Evolutionary conservation across 2,797 vertebrate species (phyloP), one percentile per base, ranked within the genome.

Genomic region (Malacoctenus gilli): DNA sequence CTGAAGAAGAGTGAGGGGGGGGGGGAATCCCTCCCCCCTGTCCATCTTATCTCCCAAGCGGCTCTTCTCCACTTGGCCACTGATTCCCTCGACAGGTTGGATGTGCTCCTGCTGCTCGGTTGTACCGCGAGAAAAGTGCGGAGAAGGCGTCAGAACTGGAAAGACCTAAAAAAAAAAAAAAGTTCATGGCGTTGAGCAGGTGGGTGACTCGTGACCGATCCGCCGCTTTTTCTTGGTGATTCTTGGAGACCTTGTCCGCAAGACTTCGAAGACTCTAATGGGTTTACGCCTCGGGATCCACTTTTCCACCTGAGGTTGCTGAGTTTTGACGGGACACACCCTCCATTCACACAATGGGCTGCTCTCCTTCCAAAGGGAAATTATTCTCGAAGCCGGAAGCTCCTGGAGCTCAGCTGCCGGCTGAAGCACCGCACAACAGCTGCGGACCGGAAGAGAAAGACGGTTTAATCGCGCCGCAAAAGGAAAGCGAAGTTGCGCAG

Each of bases 321-420:
- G 43, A 6, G 40, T 5, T 11, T 1, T 47, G 59, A 28, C 22
- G 51, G 28, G 30, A 3, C 9, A 48, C 72, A 55, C n/a, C n/a
- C n/a, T n/a, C n/a, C n/a, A n/a, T n/a, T n/a, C n/a, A n/a, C n/a
- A n/a, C n/a, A 47, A 99, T 99, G 97, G 97, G 97, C 16, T 97
- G 94, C 53, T 91, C 95, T 38, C 95, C 96, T 43, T 98, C 97
- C 35, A 96, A 90, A 86, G 94, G 89, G 7, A 87, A 88, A 32
- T 68, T 83, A 25, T 90, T 89, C 62, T 72, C 73, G 44, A 89
- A 79, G 62, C 34, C 70, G 54, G 62, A 49, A 15, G 83, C 68
- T 21, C 71, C 81, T 36, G 72, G 72, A 46, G 28, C 34, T 54
- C 48, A 46, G n/a, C 36, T 23, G 31, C 32, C 67, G 2, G 47